A percentile compares a stretch with the other conserved stretches of the same genome.
Evolutionary conservation across 2,797 vertebrate genomes (phyloP).

Genomic region (Alca torda): DNA sequence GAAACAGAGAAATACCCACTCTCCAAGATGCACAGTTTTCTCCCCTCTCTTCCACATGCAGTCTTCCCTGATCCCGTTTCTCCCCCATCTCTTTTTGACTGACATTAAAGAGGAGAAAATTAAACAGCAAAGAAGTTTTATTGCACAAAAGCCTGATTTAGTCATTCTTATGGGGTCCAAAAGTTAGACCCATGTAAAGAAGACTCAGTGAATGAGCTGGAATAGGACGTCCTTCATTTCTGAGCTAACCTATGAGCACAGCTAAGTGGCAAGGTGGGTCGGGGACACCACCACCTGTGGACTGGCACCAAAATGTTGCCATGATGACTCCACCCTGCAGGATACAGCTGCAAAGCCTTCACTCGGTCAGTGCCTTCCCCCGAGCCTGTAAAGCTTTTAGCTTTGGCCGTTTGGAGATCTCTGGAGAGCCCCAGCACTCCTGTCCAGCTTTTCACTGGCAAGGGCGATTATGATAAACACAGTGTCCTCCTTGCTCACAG

Average conservation of each 20-base stretch:
- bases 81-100: neutral
- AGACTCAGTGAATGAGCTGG: neutral
- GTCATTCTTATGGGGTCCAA: neutral
- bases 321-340: neutral
- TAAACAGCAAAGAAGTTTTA: conserved; percentile 1
- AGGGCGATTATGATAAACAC: neutral
- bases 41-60: neutral
- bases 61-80: neutral
- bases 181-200: neutral
- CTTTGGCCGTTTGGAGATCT: neutral
- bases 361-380: neutral
- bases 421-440: neutral
- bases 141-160: neutral
- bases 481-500: neutral
- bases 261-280: neutral
- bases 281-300: neutral
- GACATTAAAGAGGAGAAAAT: conserved; percentile 9
- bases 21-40: neutral
- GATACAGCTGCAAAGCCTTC: neutral
- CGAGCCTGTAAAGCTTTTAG: neutral
- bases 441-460: neutral
- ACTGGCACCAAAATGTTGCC: neutral
- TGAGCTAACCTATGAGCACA: neutral
- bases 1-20: neutral
- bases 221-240: neutral